Base-by-base conservation (phyloP, 2,797 vertebrate species). In the Neoniphon sammara region DNA sequence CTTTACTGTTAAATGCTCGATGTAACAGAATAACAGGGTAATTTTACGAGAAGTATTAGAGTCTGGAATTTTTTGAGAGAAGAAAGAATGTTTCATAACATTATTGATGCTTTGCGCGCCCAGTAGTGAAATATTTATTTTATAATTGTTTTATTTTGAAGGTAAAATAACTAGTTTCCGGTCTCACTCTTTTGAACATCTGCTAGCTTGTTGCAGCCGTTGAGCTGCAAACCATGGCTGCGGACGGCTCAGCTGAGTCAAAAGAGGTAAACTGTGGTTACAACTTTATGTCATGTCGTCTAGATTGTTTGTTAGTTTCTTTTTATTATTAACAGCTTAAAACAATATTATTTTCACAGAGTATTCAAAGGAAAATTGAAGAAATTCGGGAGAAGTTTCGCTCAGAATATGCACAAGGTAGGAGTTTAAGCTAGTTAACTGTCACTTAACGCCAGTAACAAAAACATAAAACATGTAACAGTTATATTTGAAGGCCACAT, bases 321-420 rank as follows among this genome's bases (percentile, higher is more conserved):
- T 18, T 17, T 58, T 36, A 14, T 36, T 58, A 55, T 15, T 23
- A 55, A 14, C 11, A 55, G 21, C 10, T 55, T 23, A 15, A 20
- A 6, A 50, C 3, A 11, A n/a, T 30, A 15, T 30, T 18, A 12
- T 55, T 56, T 79, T 31, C 47, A 79, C 88, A 94, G 92, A 93
- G 93, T 14, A 93, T 93, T 76, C 87, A 90, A 60, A 91, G 75
- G 52, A 91, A 96, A 85, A 83, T 95, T 25, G 78, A 83, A 58
- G 95, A 96, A 82, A 93, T 79, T 0, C 89, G 95, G 27, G 90
- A 92, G 74, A 93, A 94, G 56, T 96, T 96, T 84, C 92, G 91
- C 81, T 80, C 88, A 5, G 95, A 96, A 56, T 94, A 91, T 82
- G 67, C 93, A 70, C 73, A 93, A 92, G 95, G 96, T 96, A 85